These are phyloP conservation scores for Neolamprologus longior DNA, from an alignment of 2,113 vertebrate species.

Conservation along the genomic window DNA sequence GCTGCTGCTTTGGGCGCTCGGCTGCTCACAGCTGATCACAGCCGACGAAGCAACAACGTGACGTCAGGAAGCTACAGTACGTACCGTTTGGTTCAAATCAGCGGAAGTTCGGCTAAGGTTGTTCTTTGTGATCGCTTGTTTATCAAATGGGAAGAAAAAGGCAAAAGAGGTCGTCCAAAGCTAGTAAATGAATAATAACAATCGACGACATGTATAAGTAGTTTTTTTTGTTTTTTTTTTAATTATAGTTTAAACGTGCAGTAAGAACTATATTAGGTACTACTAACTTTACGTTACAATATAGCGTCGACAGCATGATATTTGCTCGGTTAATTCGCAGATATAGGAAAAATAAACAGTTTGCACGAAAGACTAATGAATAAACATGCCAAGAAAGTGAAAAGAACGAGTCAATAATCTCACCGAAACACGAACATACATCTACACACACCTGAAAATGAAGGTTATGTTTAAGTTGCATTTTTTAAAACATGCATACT, in stretches of 20 bases:
- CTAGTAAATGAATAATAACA: background rate
- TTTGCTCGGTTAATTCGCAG: background rate
- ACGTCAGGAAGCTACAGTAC: conserved; percentile 40
- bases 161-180: background rate
- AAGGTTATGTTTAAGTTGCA: background rate
- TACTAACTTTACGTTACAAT: background rate
- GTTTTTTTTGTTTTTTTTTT: background rate
- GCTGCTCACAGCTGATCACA: conserved; percentile 34
- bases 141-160: background rate
- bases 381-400: background rate
- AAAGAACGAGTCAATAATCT: background rate
- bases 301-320: background rate
- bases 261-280: background rate
- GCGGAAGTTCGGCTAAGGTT: background rate
- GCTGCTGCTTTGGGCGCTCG: background rate
- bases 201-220: background rate
- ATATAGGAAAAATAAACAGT: background rate
- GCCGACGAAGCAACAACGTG: conserved; percentile 7
- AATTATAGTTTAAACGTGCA: background rate
- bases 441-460: background rate
- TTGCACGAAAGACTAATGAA: background rate
- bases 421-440: background rate
- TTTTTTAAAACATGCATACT: background rate
- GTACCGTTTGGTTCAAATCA: background rate
- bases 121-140: background rate